Evolutionary conservation across 1,140 invertebrate species (phyloP).

Genomic region (Muscidifurax raptorellus): DNA sequence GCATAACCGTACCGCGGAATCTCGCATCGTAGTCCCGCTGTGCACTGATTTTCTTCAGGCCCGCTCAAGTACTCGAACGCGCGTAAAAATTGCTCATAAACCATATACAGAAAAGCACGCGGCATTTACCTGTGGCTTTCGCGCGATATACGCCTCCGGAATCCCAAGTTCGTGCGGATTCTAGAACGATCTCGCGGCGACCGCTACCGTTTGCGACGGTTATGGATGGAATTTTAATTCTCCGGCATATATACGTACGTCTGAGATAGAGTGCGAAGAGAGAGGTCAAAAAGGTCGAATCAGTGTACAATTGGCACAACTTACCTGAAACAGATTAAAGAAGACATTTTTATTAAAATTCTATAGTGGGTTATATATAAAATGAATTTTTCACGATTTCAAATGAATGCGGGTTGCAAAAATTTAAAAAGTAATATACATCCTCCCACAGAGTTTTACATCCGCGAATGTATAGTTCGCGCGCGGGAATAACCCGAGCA

Average conservation of each 20-base stretch:
- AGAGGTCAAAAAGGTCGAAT: background rate
- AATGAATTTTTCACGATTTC: too few relatives aligned
- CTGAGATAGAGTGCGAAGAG: background rate
- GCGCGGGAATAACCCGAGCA: background rate
- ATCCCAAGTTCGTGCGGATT: conserved; percentile 7
- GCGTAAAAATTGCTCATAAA: conserved; percentile 3
- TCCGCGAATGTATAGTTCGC: background rate
- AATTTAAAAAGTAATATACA: background rate
- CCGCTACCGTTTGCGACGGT: background rate
- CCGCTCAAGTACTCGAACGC: too few relatives aligned
- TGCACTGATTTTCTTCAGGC: conserved; percentile 20
- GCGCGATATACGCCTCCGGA: background rate
- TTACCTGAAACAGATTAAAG: conserved; percentile 22
- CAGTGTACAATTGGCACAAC: background rate
- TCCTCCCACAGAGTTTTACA: background rate
- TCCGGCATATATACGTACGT: background rate
- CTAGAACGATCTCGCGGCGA: background rate
- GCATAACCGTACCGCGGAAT: background rate
- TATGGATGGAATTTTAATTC: conserved; percentile 17
- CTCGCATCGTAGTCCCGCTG: background rate
- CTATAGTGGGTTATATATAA: too few relatives aligned
- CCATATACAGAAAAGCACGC: conserved; percentile 30
- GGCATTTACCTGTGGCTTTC: background rate
- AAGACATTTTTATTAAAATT: too few relatives aligned
- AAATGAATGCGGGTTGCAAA: too few relatives aligned